Evolutionary conservation across 1,140 invertebrate species (phyloP).

Genomic region (Panagrolaimus sp.): DNA sequence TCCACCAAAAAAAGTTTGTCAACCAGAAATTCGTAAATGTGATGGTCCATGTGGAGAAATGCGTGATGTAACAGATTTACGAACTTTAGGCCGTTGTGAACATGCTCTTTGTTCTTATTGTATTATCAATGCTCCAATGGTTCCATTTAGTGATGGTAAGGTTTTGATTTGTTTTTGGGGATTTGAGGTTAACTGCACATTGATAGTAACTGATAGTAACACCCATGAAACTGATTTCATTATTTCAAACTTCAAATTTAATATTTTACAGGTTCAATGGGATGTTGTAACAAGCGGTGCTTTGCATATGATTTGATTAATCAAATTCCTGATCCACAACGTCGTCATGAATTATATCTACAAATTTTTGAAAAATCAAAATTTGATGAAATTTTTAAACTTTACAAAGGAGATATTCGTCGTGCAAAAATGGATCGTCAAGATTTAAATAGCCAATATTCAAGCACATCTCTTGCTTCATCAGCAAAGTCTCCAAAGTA

Average conservation of each 20-base stretch:
- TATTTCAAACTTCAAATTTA: no score
- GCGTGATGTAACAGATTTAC: background rate
- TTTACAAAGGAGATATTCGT: slow-evolving; percentile 15
- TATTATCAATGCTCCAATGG: background rate
- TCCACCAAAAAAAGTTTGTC: no score
- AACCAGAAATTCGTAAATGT: background rate
- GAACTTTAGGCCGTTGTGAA: background rate
- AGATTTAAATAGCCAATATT: background rate
- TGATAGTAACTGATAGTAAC: no score
- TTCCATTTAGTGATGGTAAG: background rate
- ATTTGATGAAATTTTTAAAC: slow-evolving; percentile 23
- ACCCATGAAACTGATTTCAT: no score
- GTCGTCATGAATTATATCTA: slow-evolving; percentile 60
- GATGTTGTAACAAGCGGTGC: slow-evolving; percentile 5
- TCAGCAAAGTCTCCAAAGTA: background rate
- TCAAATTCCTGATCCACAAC: background rate
- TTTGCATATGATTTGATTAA: background rate
- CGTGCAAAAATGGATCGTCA: background rate
- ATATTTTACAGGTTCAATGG: background rate
- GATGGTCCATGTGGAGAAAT: background rate
- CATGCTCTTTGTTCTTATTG: background rate
- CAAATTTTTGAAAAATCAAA: slow-evolving; percentile 53
- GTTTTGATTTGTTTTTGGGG: no score
- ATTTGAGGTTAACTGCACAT: no score
- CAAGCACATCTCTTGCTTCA: background rate